Evolutionary conservation across 2,797 vertebrate genomes (phyloP), one percentile per base, ranked within the genome.

Genomic region (Hirundo rustica): DNA sequence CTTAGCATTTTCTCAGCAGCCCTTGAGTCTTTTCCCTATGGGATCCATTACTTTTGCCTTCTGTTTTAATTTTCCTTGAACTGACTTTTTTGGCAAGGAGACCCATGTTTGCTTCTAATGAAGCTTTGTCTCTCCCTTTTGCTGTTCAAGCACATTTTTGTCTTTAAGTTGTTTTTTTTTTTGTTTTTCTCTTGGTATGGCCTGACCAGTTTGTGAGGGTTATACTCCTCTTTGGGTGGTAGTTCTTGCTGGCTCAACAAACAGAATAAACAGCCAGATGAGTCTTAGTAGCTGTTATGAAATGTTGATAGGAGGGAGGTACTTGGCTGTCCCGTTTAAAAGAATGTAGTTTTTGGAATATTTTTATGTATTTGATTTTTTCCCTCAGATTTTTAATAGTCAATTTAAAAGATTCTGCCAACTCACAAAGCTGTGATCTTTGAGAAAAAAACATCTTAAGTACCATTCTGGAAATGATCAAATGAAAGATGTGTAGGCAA

Each of bases 21-120:
- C 67, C 53, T 84, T 8, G 36, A 72, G 36, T n/a, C 80, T 71
- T 78, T 90, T 86, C 60, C 90, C 74, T 60, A 11, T 29, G 77
- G 79, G 93, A 88, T 42, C 71, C 61, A 93, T 88, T 93, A 78
- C 64, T 95, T 95, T 83, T 55, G 44, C 29, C n/a, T 79, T 60
- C 51, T 70, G 34, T 44, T 86, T 90, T 53, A 45, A 29, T 45
- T 78, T 79, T 5, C 62, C 60, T 78, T 88, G 70, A 60, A 53
- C 64, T 79, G 73, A 73, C 83, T 70, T 86, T 88, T 79, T 92
- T 96, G 88, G 92, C 94, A 88, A 73, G 38, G 58, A 90, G 50
- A 81, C 8, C 47, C 1, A 1, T 11, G 16, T 70, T 92, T 76
- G 57, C 60, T 62, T 47, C 89, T 84, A 38, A 42, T 11, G 83